A percentile compares a stretch with the other conserved stretches of the same genome.
Conservation (phyloP, 1,140 invertebrate genomes). For the Bombyx mandarina region DNA sequence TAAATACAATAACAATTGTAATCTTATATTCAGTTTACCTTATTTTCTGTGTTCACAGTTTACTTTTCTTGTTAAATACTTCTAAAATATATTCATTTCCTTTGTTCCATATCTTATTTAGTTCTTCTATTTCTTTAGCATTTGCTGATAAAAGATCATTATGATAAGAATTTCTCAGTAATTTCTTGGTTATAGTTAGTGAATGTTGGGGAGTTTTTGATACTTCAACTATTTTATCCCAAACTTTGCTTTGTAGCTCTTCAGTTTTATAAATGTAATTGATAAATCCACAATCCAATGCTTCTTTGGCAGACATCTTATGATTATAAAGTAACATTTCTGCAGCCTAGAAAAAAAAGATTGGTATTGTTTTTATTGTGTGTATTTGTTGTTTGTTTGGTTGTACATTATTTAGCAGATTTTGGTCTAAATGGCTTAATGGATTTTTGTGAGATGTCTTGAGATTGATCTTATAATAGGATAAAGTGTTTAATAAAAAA, state of each 20-base stretch:
- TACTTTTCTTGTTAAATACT: constrained; percentile 7
- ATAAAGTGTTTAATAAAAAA: too few species aligned
- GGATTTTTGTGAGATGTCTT: too few species aligned
- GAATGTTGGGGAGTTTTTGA: constrained; percentile 54
- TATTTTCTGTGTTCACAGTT: constrained; percentile 1
- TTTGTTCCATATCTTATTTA: constrained; percentile 21
- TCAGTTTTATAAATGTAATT: constrained; percentile 75
- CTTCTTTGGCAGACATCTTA: constrained; percentile 84
- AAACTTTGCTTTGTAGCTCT: constrained; percentile 73
- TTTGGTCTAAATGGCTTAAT: too few species aligned
- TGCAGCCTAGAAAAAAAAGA: constrained; percentile 74
- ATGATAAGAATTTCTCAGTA: constrained; percentile 28
- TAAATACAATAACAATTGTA: neutral
- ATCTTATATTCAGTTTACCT: too few species aligned
- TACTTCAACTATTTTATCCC: constrained; percentile 68
- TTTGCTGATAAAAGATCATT: constrained; percentile 36
- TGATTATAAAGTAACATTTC: constrained; percentile 87
- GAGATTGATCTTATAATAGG: too few species aligned
- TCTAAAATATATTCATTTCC: neutral
- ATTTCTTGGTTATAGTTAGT: constrained; percentile 34
- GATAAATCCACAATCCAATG: constrained; percentile 79
- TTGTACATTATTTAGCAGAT: too few species aligned
- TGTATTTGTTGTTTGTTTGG: neutral
- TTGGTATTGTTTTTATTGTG: neutral
- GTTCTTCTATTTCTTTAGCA: constrained; percentile 35